Percentiles rank a stretch among this genome's conserved stretches.
Evolutionary conservation across 2,113 vertebrate genomes (phyloP).

Genomic region (Eidolon helvum): DNA sequence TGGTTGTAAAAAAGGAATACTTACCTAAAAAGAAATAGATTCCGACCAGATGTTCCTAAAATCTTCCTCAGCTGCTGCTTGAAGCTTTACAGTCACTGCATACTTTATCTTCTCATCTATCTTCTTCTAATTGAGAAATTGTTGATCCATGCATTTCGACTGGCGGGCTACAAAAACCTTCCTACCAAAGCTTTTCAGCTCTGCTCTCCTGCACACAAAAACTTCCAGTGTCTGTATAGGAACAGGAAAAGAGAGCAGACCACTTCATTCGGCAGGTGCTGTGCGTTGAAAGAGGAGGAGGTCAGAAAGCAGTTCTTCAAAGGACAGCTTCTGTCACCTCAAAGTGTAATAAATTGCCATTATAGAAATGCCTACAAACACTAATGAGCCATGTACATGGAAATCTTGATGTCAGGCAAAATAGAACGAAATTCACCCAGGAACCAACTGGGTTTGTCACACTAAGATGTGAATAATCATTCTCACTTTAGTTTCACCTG

Average conservation of each 20-base stretch:
- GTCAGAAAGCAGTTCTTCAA: constrained; percentile 66
- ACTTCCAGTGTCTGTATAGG: constrained; percentile 34
- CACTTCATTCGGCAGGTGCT: constrained; percentile 51
- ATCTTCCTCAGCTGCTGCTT: constrained; percentile 67
- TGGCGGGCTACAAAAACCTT: constrained; percentile 54
- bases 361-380: constrained; percentile 55
- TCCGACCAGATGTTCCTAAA: constrained; percentile 70
- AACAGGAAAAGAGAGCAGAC: background rate
- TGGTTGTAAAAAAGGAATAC: constrained; percentile 67
- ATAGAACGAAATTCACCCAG: constrained; percentile 53
- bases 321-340: constrained; percentile 56
- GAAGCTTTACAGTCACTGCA: constrained; percentile 46
- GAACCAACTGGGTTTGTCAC: constrained; percentile 23
- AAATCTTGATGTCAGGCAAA: constrained; percentile 60
- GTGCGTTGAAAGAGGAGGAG: constrained; percentile 57
- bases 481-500: constrained; percentile 43
- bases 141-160: constrained; percentile 71
- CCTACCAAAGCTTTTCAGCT: constrained; percentile 60
- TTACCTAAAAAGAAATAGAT: constrained; percentile 74
- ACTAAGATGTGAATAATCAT: constrained; percentile 33
- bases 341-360: constrained; percentile 62
- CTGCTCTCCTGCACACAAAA: constrained; percentile 56
- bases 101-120: constrained; percentile 71
- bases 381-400: constrained; percentile 62
- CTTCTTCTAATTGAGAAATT: constrained; percentile 78